These are phyloP conservation scores for Coptodon rendalli DNA, from an alignment of 2,113 vertebrate species.

Conservation along the genomic window DNA sequence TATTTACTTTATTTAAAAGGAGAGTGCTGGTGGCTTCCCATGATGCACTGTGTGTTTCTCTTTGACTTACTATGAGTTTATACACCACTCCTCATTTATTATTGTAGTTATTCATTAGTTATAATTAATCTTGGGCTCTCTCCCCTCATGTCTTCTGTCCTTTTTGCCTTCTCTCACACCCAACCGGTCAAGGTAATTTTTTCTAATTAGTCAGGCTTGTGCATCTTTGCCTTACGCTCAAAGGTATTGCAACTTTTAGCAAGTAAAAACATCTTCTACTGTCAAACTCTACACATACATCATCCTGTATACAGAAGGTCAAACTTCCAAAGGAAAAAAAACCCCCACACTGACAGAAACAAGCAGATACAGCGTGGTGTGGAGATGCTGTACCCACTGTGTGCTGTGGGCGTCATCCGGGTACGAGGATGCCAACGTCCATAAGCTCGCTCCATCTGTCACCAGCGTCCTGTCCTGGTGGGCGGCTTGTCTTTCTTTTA, in stretches of 20 bases:
- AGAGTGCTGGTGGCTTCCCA: neutral
- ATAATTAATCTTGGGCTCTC: neutral
- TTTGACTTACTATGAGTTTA: neutral
- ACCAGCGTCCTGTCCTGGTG: slow-evolving; percentile 5
- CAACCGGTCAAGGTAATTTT: neutral
- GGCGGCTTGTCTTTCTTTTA: neutral
- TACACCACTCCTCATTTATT: neutral
- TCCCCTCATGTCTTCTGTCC: neutral
- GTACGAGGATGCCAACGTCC: slow-evolving; percentile 22
- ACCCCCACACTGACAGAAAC: accelerated
- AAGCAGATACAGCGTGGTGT: neutral
- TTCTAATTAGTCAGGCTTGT: neutral
- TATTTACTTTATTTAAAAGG: neutral
- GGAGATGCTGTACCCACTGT: neutral
- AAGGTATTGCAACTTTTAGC: neutral
- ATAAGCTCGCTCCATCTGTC: slow-evolving; percentile 57
- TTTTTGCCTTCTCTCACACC: neutral
- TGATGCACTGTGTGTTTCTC: neutral
- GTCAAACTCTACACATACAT: neutral
- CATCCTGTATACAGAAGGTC: neutral
- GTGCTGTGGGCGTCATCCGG: slow-evolving; percentile 19
- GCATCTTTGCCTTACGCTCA: neutral
- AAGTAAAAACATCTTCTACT: neutral
- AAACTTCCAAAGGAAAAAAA: neutral
- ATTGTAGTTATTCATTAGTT: neutral